A percentile compares a stretch with the other conserved stretches of the same genome.
These are phyloP conservation scores for Cataglyphis hispanica DNA, from an alignment of 1,140 invertebrate genomes.

Conservation along the genomic window DNA sequence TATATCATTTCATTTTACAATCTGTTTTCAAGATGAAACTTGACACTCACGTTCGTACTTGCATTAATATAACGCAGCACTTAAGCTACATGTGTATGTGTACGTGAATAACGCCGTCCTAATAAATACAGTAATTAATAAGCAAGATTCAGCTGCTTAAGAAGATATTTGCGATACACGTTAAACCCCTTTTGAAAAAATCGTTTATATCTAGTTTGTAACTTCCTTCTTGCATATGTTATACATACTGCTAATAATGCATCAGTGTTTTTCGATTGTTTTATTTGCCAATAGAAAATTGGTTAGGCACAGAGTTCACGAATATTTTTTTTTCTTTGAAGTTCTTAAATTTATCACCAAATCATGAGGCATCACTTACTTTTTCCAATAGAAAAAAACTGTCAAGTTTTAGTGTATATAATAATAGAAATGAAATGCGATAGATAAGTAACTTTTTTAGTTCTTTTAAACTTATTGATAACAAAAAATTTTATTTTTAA, in stretches of 20 bases:
- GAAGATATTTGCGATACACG: constrained; percentile 80
- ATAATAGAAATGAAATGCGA: background rate
- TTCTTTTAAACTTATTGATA: constrained; percentile 4
- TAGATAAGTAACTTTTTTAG: constrained; percentile 10
- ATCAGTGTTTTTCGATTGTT: constrained; percentile 66
- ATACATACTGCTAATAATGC: constrained; percentile 39
- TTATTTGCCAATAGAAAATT: constrained; percentile 74
- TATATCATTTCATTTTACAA: constrained; percentile 20
- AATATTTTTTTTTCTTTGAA: constrained; percentile 50
- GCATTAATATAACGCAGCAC: constrained; percentile 78
- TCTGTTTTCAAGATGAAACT: constrained; percentile 75
- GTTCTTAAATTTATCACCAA: constrained; percentile 75
- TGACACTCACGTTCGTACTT: constrained; percentile 78
- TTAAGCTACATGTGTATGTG: constrained; percentile 71
- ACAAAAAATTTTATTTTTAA: background rate
- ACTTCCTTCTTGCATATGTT: constrained; percentile 56
- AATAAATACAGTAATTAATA: constrained; percentile 81
- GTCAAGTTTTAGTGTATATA: background rate
- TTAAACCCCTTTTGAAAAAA: constrained; percentile 70
- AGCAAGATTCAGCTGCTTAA: constrained; percentile 78
- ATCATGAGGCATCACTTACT: constrained; percentile 73
- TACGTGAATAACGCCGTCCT: constrained; percentile 79
- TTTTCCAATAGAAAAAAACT: constrained; percentile 13
- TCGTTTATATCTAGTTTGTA: constrained; percentile 64
- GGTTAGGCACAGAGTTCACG: constrained; percentile 73